A percentile compares a stretch with the other conserved stretches of the same genome.
phyloP scores from a whole-genome alignment of 37 sponge, comb jelly and placozoan species.

The Aphrocallistes beatrix region DNA sequence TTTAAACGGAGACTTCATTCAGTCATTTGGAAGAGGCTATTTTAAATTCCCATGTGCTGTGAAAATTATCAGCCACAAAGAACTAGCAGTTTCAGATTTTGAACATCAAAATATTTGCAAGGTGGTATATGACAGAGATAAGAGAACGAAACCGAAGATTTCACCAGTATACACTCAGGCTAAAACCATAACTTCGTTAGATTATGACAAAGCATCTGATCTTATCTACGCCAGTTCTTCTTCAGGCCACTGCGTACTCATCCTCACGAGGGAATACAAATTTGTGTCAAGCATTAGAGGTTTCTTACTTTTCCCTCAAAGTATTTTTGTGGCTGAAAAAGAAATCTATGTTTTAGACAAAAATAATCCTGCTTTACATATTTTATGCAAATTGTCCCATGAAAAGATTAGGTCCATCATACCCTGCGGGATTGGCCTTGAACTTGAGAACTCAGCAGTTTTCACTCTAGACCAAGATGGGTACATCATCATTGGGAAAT shows the following conservation, averaged over 20 bases:
- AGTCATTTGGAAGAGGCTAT: neutral
- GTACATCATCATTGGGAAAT: neutral
- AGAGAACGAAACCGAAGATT: neutral
- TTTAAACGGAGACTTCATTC: neutral
- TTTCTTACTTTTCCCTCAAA: neutral
- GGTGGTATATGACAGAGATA: neutral
- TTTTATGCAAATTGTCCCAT: neutral
- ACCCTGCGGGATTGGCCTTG: neutral
- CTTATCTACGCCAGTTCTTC: neutral
- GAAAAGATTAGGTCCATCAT: neutral
- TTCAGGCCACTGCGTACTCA: neutral
- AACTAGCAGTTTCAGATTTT: neutral
- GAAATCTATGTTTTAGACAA: neutral
- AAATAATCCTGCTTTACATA: neutral
- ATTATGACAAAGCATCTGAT: neutral
- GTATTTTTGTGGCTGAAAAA: neutral
- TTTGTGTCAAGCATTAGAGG: neutral
- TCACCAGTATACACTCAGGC: neutral
- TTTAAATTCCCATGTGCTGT: neutral
- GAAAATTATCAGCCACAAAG: neutral
- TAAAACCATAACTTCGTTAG: neutral
- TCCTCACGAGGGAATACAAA: neutral
- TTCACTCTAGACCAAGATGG: neutral
- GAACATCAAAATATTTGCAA: neutral
- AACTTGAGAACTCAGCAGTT: neutral